phyloP scores from a whole-genome alignment of 2,113 vertebrate genomes.

The Cephalopholis sonnerati region DNA sequence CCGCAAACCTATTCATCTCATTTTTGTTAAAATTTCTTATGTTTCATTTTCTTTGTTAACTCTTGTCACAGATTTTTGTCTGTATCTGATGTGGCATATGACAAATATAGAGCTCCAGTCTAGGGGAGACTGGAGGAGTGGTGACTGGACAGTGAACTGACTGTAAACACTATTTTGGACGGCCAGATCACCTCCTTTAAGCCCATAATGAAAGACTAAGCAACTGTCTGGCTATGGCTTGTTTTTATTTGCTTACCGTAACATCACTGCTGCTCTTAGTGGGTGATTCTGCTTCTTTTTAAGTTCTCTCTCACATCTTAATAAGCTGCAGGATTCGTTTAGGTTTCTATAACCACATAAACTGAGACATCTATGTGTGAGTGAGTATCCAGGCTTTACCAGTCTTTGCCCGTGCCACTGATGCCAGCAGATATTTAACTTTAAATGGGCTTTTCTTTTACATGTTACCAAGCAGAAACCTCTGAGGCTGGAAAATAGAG shows the following conservation, averaged over 20 bases:
- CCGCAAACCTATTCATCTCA: not conserved
- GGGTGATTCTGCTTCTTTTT: not conserved
- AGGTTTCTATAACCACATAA: not conserved
- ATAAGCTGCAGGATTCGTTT: not conserved
- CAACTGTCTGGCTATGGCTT: slow-evolving; percentile 15
- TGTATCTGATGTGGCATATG: not conserved
- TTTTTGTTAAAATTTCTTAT: not conserved
- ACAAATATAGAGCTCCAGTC: not conserved
- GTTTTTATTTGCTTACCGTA: slow-evolving; percentile 26
- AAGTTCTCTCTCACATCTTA: not conserved
- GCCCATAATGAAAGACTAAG: slow-evolving; percentile 56
- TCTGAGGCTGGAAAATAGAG: too few relatives aligned
- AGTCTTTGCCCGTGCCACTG: not conserved
- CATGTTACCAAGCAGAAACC: not conserved
- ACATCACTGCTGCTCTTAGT: not conserved
- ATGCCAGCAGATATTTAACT: not conserved
- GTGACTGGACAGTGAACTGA: slow-evolving; percentile 11
- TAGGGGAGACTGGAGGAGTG: not conserved
- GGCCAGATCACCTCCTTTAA: slow-evolving; percentile 32
- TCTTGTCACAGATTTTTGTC: not conserved
- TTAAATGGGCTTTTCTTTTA: not conserved
- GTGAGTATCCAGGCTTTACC: not conserved
- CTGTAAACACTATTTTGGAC: slow-evolving; percentile 58
- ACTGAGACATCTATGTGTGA: not conserved
- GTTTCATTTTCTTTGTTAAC: not conserved